Evolutionary conservation across 2,888 invertebrate species (phyloP).

Genomic region (Mayetiola destructor): DNA sequence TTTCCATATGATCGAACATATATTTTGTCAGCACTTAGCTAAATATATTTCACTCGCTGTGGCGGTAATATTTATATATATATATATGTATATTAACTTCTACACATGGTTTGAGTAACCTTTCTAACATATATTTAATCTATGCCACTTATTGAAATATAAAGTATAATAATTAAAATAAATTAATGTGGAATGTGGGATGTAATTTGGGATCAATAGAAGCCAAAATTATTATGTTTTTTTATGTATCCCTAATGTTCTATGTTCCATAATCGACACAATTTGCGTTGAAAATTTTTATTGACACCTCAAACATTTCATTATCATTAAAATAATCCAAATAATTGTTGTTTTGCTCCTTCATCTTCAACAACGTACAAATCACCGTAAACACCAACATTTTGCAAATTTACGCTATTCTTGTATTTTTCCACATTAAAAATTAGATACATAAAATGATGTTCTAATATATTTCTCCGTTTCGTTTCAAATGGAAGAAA

Average conservation of each 20-base stretch:
- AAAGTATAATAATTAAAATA: neutral
- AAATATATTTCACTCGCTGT: too few species aligned
- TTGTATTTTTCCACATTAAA: neutral
- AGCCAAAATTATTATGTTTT: too few species aligned
- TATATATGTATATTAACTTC: too few species aligned
- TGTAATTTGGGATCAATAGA: neutral
- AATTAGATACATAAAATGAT: too few species aligned
- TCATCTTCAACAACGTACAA: constrained; percentile 1
- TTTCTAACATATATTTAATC: too few species aligned
- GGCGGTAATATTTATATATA: too few species aligned
- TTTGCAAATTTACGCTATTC: neutral
- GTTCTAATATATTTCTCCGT: neutral
- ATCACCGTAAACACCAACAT: constrained; percentile 2
- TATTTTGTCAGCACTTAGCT: too few species aligned
- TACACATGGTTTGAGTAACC: too few species aligned
- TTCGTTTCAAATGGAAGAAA: neutral
- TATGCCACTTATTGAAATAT: neutral
- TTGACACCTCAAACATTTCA: constrained; percentile 2
- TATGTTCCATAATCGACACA: neutral
- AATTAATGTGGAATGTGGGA: neutral
- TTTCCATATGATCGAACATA: too few species aligned
- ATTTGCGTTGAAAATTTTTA: constrained; percentile 1
- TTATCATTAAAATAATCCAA: constrained; percentile 1
- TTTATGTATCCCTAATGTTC: too few species aligned
- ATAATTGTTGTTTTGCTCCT: neutral